Percentiles rank a stretch among this genome's conserved stretches.
These are phyloP conservation scores for Agrilus cyanescens DNA, from an alignment of 2,888 invertebrate genomes.

Conservation along the genomic window DNA sequence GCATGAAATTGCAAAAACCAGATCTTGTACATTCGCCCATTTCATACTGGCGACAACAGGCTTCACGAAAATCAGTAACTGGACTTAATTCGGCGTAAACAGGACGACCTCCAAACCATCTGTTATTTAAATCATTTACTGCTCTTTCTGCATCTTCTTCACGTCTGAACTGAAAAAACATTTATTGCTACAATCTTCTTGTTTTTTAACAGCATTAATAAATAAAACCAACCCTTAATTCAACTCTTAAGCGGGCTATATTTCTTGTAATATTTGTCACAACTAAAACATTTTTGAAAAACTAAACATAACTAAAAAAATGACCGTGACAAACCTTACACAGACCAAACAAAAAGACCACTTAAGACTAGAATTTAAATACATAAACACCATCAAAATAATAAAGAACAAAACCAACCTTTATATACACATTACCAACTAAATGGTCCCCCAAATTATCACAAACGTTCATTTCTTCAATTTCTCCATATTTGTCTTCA, in stretches of 20 bases:
- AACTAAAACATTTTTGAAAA: no score
- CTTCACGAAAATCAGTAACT: conserved; percentile 98
- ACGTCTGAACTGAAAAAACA: conserved; percentile 60
- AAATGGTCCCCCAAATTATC: conserved; percentile 98
- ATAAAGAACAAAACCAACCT: conserved; percentile 53
- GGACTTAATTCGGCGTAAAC: conserved; percentile 98
- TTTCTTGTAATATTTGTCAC: no score
- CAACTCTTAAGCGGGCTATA: no score
- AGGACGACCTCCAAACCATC: conserved; percentile 98
- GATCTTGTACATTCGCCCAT: conserved; percentile 98
- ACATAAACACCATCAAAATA: no score
- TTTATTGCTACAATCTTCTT: conserved; percentile 1
- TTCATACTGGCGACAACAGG: conserved; percentile 98
- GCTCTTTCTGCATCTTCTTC: conserved; percentile 99
- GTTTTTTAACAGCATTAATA: neutral
- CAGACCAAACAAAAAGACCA: no score
- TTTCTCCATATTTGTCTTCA: conserved; percentile 98
- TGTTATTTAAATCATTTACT: conserved; percentile 91
- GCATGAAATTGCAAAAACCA: conserved; percentile 99
- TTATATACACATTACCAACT: conserved; percentile 98
- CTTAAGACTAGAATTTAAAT: no score
- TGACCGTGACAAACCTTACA: no score
- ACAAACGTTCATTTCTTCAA: conserved; percentile 99
- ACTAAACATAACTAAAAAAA: no score
- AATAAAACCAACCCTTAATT: conserved; percentile 63